Conservation (phyloP, 2,888 invertebrate species). For the Syritta pipiens region DNA sequence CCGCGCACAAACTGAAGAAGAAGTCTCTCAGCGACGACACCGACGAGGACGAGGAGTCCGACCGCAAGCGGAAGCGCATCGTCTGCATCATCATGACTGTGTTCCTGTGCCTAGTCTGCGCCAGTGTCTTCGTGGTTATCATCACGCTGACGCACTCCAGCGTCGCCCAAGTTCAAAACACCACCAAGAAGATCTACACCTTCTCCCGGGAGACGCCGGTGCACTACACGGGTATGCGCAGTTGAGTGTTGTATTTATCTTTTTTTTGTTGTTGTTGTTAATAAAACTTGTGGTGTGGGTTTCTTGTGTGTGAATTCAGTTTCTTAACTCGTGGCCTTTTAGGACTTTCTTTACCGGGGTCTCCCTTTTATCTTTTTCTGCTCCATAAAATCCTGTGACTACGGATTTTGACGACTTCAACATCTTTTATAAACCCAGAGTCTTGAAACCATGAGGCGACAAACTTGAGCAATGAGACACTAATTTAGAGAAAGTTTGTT, state of each 20-base stretch:
- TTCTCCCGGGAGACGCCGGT: slow-evolving; percentile 81
- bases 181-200: slow-evolving; percentile 84
- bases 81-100: slow-evolving; percentile 86
- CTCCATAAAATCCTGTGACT: no score
- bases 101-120: slow-evolving; percentile 86
- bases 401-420: no score
- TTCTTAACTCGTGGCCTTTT: no score
- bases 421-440: no score
- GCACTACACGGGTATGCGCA: slow-evolving; percentile 78
- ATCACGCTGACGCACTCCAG: slow-evolving; percentile 88
- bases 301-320: no score
- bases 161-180: slow-evolving; percentile 83
- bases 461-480: no score
- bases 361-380: no score
- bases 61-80: slow-evolving; percentile 84
- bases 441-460: no score
- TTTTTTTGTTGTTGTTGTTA: not conserved
- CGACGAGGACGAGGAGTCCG: slow-evolving; percentile 82
- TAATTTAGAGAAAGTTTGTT: no score
- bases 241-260: not conserved
- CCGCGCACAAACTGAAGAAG: slow-evolving; percentile 76
- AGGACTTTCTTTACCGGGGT: no score
- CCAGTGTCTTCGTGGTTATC: slow-evolving; percentile 88
- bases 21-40: slow-evolving; percentile 79
- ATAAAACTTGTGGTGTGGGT: no score